These are phyloP conservation scores for Hylaea fasciaria DNA, from an alignment of 2,888 invertebrate genomes.

Conservation along the genomic window DNA sequence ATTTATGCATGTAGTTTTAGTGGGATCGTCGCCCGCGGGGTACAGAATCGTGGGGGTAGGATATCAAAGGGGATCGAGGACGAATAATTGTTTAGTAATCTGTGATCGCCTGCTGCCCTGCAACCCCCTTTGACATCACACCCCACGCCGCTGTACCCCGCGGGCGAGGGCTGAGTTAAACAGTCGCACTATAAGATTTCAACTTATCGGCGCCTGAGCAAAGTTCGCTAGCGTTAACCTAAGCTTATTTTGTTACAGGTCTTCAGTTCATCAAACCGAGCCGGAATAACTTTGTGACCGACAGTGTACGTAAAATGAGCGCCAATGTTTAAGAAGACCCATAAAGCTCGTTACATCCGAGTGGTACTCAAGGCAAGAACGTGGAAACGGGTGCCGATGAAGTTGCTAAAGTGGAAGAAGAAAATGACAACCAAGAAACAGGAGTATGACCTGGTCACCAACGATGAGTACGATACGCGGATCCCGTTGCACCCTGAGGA, in stretches of 20 bases:
- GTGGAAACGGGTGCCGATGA: conserved; percentile 76
- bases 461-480: conserved; percentile 97
- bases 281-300: conserved; percentile 28
- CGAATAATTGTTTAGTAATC: too few relatives aligned
- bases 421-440: conserved; percentile 94
- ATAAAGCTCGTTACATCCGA: conserved; percentile 71
- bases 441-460: conserved; percentile 95
- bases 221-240: too few relatives aligned
- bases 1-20: too few relatives aligned
- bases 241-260: conserved; percentile 21
- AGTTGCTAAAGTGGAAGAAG: conserved; percentile 75
- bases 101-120: too few relatives aligned
- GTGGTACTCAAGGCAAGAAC: conserved; percentile 67
- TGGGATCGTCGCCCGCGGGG: too few relatives aligned
- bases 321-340: conserved; percentile 73
- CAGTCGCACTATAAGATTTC: too few relatives aligned
- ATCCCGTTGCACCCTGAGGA: conserved; percentile 99
- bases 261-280: conserved; percentile 10
- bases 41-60: too few relatives aligned
- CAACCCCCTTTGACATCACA: too few relatives aligned
- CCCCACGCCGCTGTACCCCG: too few relatives aligned
- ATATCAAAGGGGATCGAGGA: too few relatives aligned
- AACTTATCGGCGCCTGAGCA: too few relatives aligned
- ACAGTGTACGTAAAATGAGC: conserved; percentile 47
- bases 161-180: too few relatives aligned